These are phyloP conservation scores for Athene cunicularia DNA, from an alignment of 2,113 vertebrate species.

Conservation along the genomic window DNA sequence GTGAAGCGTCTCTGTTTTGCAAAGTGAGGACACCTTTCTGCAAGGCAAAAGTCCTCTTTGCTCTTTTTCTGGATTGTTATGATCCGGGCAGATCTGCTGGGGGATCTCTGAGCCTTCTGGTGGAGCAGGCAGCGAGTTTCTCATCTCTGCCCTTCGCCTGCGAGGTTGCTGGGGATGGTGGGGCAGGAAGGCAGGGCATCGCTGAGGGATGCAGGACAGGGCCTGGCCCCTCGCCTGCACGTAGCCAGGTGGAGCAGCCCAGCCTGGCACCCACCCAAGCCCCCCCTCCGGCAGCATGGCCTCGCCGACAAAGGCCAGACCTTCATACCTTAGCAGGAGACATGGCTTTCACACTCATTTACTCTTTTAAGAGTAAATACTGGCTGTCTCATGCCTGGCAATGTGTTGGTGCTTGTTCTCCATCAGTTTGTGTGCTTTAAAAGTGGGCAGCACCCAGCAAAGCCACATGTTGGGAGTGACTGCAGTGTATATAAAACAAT, in stretches of 20 bases:
- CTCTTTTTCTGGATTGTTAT: neutral
- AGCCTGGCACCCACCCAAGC: neutral
- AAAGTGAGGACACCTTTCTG: accelerated
- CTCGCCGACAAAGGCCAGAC: neutral
- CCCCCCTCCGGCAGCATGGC: neutral
- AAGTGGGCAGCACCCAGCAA: neutral
- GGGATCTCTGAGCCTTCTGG: neutral
- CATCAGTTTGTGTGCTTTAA: neutral
- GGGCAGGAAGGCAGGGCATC: neutral
- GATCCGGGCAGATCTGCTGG: neutral
- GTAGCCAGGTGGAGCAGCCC: neutral
- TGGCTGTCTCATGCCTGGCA: accelerated
- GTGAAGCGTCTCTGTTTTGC: accelerated
- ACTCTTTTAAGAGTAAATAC: neutral
- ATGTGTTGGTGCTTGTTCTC: accelerated
- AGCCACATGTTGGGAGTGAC: neutral
- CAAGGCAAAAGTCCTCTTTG: accelerated
- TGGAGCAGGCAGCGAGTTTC: neutral
- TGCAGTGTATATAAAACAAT: neutral
- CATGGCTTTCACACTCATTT: accelerated
- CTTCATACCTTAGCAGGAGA: neutral
- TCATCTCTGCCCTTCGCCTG: neutral
- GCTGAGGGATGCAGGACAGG: neutral
- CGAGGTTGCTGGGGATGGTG: accelerated
- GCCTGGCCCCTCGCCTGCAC: neutral